phyloP scores from a whole-genome alignment of 1,140 invertebrate genomes.

The Batillaria attramentaria region DNA sequence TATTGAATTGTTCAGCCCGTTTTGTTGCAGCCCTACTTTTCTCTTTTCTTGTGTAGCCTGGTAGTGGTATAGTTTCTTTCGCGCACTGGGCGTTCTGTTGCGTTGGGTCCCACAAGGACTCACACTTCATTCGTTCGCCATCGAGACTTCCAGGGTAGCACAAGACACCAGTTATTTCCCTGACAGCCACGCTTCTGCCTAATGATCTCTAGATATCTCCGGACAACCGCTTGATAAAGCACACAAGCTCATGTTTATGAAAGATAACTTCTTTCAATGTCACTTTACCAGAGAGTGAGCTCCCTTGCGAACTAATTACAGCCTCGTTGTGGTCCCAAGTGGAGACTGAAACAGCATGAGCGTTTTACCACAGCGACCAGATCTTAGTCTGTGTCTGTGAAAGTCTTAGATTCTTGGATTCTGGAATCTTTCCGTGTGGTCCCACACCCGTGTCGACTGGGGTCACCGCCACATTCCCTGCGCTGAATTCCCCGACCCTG shows the following conservation, averaged over 20 bases:
- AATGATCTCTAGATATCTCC: neutral
- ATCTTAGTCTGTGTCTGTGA: conserved; percentile 1
- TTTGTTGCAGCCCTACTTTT: too few species aligned
- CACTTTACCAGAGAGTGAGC: conserved; percentile 7
- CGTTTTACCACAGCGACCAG: too few species aligned
- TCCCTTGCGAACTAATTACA: conserved; percentile 28
- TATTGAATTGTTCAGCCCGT: too few species aligned
- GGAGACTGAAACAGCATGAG: neutral
- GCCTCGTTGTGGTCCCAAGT: neutral
- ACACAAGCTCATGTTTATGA: conserved; percentile 28
- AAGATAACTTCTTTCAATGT: conserved; percentile 24
- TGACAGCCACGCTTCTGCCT: neutral
- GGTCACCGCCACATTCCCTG: neutral
- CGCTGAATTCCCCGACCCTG: neutral
- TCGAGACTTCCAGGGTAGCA: neutral
- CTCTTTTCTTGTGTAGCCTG: too few species aligned
- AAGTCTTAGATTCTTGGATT: neutral
- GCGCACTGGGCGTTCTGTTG: neutral
- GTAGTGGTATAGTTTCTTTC: neutral
- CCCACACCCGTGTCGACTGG: neutral
- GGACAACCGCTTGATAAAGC: neutral
- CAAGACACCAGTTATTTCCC: neutral
- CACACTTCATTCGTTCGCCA: neutral
- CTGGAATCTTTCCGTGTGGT: conserved; percentile 3
- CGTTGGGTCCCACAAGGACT: neutral